A percentile compares a stretch with the other conserved stretches of the same genome.
Evolutionary conservation across 2,113 vertebrate species (phyloP).

Genomic region (Alexandromys fortis): DNA sequence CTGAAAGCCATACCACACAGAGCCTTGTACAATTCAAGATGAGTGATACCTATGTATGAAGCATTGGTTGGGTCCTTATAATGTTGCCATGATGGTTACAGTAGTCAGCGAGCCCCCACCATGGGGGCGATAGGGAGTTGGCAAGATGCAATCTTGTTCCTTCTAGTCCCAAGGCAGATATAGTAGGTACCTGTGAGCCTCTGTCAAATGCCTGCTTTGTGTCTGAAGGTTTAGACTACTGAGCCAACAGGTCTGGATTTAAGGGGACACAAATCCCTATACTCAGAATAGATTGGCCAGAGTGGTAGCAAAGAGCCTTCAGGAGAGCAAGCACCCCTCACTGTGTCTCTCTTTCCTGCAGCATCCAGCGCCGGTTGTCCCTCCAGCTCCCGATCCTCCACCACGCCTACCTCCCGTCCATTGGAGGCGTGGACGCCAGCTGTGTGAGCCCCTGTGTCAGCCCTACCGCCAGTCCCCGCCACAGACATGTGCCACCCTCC

Average conservation of each 20-base stretch:
- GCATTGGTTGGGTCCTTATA: not conserved
- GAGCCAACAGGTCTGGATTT: not conserved
- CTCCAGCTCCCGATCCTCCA: constrained; percentile 99
- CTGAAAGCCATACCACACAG: not conserved
- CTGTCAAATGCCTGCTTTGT: not conserved
- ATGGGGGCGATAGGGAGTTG: not conserved
- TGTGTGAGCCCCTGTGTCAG: constrained; percentile 96
- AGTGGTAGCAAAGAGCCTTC: not conserved
- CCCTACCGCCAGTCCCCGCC: constrained; percentile 96
- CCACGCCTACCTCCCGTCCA: constrained; percentile 98
- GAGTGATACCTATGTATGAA: not conserved
- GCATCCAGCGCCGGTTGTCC: constrained; percentile 98
- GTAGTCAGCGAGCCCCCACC: not conserved
- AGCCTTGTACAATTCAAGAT: not conserved
- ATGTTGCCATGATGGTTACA: not conserved
- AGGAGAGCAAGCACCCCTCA: not conserved
- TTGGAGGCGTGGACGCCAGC: constrained; percentile 98
- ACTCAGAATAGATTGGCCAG: constrained; percentile 44
- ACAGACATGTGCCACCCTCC: constrained; percentile 98
- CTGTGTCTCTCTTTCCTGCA: constrained; percentile 77
- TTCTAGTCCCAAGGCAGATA: not conserved
- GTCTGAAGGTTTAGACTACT: not conserved
- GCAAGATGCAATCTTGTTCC: not conserved
- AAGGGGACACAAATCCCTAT: not conserved
- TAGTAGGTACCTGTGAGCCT: not conserved